Evolutionary conservation across 2,113 vertebrate genomes (phyloP), one percentile per base, ranked within the genome.

Genomic region (Pluvianellus socialis): DNA sequence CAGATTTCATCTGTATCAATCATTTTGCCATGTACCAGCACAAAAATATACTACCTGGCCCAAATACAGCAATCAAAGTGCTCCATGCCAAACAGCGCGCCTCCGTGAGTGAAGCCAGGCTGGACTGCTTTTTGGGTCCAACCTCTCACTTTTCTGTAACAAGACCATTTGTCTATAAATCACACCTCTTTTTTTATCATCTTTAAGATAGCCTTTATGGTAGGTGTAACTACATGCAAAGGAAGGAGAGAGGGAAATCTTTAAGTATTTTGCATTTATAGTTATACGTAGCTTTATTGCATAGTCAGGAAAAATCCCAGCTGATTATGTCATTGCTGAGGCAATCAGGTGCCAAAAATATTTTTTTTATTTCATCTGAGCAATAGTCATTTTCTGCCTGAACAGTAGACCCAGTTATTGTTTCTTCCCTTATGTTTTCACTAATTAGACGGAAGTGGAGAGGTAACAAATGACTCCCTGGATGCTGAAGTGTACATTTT

Each of bases 261-360:
- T 92, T 94, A 89, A 95, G 91, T 71, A 53, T 88, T 97, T 91
- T 73, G 91, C 81, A 62, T 94, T 91, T 95, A 82, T 71, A 53
- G 80, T 91, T 74, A 66, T 65, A 92, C 79, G 88, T 73, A 45
- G 23, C 88, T 95, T 97, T 97, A 97, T 79, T 97, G 97, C 96
- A 88, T 10, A 93, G 96, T 97, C 97, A 98, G 97, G 94, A 95
- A 96, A 97, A 98, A 92, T 84, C 96, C 95, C 94, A 50, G 76
- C 76, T 90, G 96, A 96, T 97, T 92, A 90, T 95, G 98, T 97
- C 98, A 98, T 89, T 98, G 97, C 97, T 95, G 94, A 98, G 91
- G 88, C 81, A 85, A 96, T 59, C 77, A 49, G 84, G 62, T 96
- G 97, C 97, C 98, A 98, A 91, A 91, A 92, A 82, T 16, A 44